Percentiles rank a stretch among this genome's conserved stretches.
Conservation (phyloP, 2,113 vertebrate genomes). For the human (Homo sapiens) region GRCh38 chr7:108897001-108897500, state of each 20-base stretch:
- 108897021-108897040: conserved; percentile 4
- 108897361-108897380: background rate
- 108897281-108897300: background rate
- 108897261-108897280: background rate
- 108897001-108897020: background rate
- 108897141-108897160: background rate
- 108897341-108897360: background rate
- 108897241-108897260: background rate
- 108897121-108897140: background rate
- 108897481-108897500: background rate
- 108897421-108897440: background rate
- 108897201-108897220: background rate
- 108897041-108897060: background rate
- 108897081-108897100: conserved; percentile 28
- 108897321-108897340: background rate
- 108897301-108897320: background rate
- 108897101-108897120: background rate
- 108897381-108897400: background rate
- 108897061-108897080: background rate
- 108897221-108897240: background rate
- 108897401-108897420: background rate
- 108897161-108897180: background rate
- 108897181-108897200: background rate
- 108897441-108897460: background rate
- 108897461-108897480: background rate